A percentile compares a stretch with the other conserved stretches of the same genome.
phyloP scores from a whole-genome alignment of 2,113 vertebrate species.

The Synchiropus splendidus region DNA sequence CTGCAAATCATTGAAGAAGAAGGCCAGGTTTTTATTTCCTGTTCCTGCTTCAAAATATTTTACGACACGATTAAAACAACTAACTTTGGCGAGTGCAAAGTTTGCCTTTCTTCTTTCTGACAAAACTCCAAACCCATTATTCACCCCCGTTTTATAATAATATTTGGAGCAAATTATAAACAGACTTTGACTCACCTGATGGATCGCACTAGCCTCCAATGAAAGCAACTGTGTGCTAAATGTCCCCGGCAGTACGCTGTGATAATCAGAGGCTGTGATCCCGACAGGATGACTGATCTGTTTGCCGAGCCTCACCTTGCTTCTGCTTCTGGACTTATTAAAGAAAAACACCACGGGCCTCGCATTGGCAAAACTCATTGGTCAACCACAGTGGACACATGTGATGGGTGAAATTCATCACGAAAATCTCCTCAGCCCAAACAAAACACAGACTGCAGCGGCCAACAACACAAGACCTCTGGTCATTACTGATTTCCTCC shows the following conservation, averaged over 20 bases:
- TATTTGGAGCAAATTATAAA: neutral
- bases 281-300: constrained; percentile 58
- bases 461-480: constrained; percentile 24
- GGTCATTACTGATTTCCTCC: constrained; percentile 37
- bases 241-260: constrained; percentile 26
- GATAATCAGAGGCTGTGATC: constrained; percentile 41
- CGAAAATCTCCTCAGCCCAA: constrained; percentile 34
- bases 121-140: too few relatives aligned
- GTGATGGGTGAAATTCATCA: constrained; percentile 58
- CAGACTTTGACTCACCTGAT: constrained; percentile 7
- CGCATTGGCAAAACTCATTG: constrained; percentile 40
- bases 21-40: too few relatives aligned
- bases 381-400: constrained; percentile 36
- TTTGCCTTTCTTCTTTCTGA: too few relatives aligned
- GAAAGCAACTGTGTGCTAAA: constrained; percentile 29
- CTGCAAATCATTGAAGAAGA: too few relatives aligned
- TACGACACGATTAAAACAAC: too few relatives aligned
- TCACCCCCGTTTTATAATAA: too few relatives aligned
- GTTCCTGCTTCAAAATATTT: too few relatives aligned
- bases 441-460: constrained; percentile 37
- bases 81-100: too few relatives aligned
- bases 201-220: neutral
- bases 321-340: constrained; percentile 54
- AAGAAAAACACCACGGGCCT: constrained; percentile 58
- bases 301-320: constrained; percentile 47